Evolutionary conservation across 2,888 invertebrate species (phyloP), one percentile per base, ranked within the genome.

Genomic region (Spodoptera picta): DNA sequence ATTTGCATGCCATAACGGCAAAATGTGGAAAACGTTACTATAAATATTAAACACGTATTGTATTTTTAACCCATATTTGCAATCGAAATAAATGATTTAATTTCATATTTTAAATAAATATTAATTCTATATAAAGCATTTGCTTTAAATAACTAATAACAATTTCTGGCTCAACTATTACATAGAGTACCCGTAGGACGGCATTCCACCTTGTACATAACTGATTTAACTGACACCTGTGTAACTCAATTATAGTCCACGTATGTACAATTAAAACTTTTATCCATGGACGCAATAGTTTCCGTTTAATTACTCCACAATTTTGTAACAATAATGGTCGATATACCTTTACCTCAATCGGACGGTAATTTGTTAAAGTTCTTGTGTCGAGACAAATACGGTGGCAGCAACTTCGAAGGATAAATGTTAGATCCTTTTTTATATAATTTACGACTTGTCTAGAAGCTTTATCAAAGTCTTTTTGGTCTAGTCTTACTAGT

Each of bases 361-460:
- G 44, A 52, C 24, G 48, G 65, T 70, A 67, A 73, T 74, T 65
- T 70, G 64, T 73, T 46, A 62, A 59, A 72, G 65, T 75, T 73
- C 62, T 75, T 59, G 51, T 59, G 53, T 52, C 49, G 46, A 12
- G 47, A 62, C 69, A 55, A 73, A 73, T 63, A 73, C 69, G 69
- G 50, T 36, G 65, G 51, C 55, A 64, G 52, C 53, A 64, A 72
- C 64, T 76, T 64, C 51, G 54, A 69, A 64, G 75, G 69, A 77
- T 73, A 69, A 57, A 72, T 69, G 60, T 71, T 73, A 60, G 72
- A 62, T 62, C 66, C 77, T 76, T 73, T 75, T 75, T 73, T 65
- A 69, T 68, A 68, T 68, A 68, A 75, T 75, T 73, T 73, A 73
- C 73, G 75, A 73, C 73, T 73, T 75, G 72, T 71, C 76, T 64